Evolutionary conservation across 2,797 vertebrate genomes (phyloP).

Genomic region (Rachycentron canadum): DNA sequence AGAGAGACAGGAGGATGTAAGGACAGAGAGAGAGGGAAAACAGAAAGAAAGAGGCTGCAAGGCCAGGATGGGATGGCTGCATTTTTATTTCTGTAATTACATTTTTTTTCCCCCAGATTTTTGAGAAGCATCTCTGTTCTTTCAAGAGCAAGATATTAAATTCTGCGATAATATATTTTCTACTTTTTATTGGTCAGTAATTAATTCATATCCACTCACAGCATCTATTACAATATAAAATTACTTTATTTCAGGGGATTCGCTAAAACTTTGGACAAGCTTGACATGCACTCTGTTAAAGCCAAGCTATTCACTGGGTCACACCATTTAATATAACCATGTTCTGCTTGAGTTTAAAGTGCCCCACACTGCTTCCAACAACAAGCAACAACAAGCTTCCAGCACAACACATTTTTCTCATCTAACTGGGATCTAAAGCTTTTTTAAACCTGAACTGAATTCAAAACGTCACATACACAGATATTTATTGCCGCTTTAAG

Average conservation of each 20-base stretch:
- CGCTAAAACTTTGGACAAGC: neutral
- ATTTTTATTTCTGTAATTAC: neutral
- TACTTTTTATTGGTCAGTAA: neutral
- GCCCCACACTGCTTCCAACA: neutral
- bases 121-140: neutral
- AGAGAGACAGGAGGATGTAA: neutral
- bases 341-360: neutral
- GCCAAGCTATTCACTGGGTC: neutral
- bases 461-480: neutral
- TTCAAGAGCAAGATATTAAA: neutral
- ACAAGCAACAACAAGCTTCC: no score
- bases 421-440: neutral
- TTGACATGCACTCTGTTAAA: no score
- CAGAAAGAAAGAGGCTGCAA: neutral
- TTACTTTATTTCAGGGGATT: neutral
- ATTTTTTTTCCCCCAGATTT: neutral
- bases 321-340: neutral
- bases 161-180: neutral
- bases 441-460: neutral
- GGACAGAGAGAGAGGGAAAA: neutral
- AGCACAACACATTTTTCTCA: neutral
- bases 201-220: neutral
- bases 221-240: neutral
- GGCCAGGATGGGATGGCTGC: neutral
- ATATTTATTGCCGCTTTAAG: neutral